phyloP scores from a whole-genome alignment of 2,797 vertebrate species.

The Sparus aurata region DNA sequence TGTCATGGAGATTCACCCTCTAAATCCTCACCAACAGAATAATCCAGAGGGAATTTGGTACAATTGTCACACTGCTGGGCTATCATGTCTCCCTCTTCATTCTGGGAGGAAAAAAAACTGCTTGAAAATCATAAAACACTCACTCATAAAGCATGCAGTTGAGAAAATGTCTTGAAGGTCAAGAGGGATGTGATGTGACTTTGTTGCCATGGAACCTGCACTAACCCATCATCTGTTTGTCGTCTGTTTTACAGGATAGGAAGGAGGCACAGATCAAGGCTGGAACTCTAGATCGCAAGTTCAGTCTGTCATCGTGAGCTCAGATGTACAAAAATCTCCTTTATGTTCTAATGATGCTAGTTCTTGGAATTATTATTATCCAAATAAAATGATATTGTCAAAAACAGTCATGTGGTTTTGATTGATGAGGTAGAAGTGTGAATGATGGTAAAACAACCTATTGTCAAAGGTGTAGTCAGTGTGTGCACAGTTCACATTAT shows the following conservation, averaged over 20 bases:
- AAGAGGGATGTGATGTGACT: constrained; percentile 44
- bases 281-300: constrained; percentile 84
- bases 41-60: constrained; percentile 60
- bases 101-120: constrained; percentile 10
- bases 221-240: constrained; percentile 59
- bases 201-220: constrained; percentile 68
- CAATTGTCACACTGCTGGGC: constrained; percentile 60
- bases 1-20: constrained; percentile 71
- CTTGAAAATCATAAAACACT: constrained; percentile 61
- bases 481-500: neutral
- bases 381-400: constrained; percentile 80
- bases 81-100: constrained; percentile 34
- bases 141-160: constrained; percentile 53
- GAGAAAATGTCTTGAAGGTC: constrained; percentile 53
- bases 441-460: neutral
- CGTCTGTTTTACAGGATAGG: constrained; percentile 85
- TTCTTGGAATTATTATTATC: constrained; percentile 77
- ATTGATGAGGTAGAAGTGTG: constrained; percentile 24
- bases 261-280: constrained; percentile 87
- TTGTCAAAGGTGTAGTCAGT: neutral
- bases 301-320: constrained; percentile 83
- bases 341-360: constrained; percentile 61
- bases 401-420: constrained; percentile 48
- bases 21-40: constrained; percentile 52
- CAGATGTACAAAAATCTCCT: constrained; percentile 45